Base-by-base conservation (phyloP, 92 coral and sea anemone species). In the Epizoanthus illoricatus region DNA sequence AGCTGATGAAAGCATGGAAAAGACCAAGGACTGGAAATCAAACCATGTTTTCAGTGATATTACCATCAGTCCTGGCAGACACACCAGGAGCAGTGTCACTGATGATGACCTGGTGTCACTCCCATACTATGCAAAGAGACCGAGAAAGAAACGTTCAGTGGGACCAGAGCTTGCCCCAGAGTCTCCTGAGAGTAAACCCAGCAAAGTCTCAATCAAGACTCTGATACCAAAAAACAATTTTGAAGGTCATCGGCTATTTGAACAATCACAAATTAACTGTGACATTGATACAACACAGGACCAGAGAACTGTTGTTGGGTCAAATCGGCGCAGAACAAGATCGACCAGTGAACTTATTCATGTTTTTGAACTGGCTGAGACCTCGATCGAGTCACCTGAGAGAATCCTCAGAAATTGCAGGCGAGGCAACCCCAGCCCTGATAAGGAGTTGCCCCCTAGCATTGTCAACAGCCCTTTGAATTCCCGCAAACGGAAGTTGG, bases 401-500 rank as follows among this genome's bases (percentile, higher is more conserved):
- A 66, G 82, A 64, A 70, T 78, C 28, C 67, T 78, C 56, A 78
- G 82, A 61, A 78, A 78, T 47, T 60, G 82, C 54, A 78, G 21
- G 18, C 71, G 36, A 64, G 72, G 67, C 10, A 43, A 78, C 54
- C 59, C 71, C 5, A 43, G 24, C 28, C 54, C 82, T 0, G 82
- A 76, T 39, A 76, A 76, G 49, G 71, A 78, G 9, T 15, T 9
- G 24, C 49, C 71, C 3, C 57, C 82, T 8, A 39, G 23, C 49
- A n/a, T 42, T 41, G 15, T 59, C 19, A 63, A 59, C 41, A 78
- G 42, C 45, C 60, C 82, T 12, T 78, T 78, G 28, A 63, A 40
- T 20, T 45, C 71, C 39, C 82, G 82, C 65, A 78, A 63, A 42
- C 82, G 82, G 7, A 78, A 78, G 67, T 63, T 78, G 9, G 69